Evolutionary conservation across 2,888 invertebrate genomes (phyloP), one percentile per base, ranked within the genome.

Genomic region (Platycheirus albimanus): DNA sequence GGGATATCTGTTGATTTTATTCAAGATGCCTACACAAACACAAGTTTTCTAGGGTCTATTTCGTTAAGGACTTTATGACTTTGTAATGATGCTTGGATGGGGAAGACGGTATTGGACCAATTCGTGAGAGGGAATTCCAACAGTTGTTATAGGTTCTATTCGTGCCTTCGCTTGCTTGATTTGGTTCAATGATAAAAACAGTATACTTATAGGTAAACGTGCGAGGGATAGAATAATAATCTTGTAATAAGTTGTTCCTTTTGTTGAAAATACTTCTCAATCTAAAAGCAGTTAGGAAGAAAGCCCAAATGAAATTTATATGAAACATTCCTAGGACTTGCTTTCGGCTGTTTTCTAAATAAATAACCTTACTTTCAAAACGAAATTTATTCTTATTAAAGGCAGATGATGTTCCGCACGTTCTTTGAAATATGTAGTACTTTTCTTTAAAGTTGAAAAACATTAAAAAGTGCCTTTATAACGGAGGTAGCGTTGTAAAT

Each of bases 1-100:
- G 61, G 64, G 75, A 75, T 76, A 76, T 76, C 64, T 77, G 81
- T 76, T 81, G 76, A 81, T 81, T 81, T 77, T 72, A 75, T 81
- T 49, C 67, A 54, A 67, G 49, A 63, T 67, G 61, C 45, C 61
- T 45, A 45, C 61, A 76, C 71, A 67, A 54, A 45, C 61, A 76
- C 71, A 67, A 54, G 66, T 64, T 56, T 81, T 63, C 81, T 67
- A 77, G 81, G 47, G 66, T 54, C 61, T 72, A 67, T 67, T 72
- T 67, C 67, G 66, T 77, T 72, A 54, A 43, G 71, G 75, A 72
- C 71, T 81, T 81, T 81, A 81, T 81, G 63, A 72, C 54, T 67
- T 67, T 71, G 76, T 72, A 71, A 81, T 81, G 71, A 71, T 47
- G 11, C 41, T 49, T 10, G 33, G n/a, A 10, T 28, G 67, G n/a